Percentiles rank a stretch among this genome's conserved stretches.
Evolutionary conservation across 53 echinoderm and acorn worm species (phyloP).

Genomic region (Antedon mediterranea): DNA sequence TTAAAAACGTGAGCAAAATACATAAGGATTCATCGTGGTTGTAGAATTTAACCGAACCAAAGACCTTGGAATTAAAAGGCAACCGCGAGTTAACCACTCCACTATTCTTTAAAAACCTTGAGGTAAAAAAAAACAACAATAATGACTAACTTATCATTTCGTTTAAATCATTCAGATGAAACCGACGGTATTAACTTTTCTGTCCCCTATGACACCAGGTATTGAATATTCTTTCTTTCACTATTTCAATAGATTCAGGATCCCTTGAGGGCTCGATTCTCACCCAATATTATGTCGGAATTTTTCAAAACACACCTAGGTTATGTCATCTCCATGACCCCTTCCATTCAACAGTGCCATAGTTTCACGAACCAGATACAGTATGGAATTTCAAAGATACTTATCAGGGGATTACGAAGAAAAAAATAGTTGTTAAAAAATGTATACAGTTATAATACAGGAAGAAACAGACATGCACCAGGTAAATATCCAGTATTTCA

Average conservation of each 20-base stretch:
- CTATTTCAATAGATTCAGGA: background rate
- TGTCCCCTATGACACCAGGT: background rate
- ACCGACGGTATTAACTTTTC: background rate
- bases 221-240: background rate
- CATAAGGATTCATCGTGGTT: too few species aligned
- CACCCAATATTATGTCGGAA: background rate
- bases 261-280: background rate
- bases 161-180: background rate
- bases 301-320: background rate
- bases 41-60: too few species aligned
- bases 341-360: background rate
- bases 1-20: too few species aligned
- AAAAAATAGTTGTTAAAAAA: too few species aligned
- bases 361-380: background rate
- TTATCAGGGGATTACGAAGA: background rate
- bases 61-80: too few species aligned
- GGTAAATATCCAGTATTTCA: background rate
- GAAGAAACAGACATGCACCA: background rate
- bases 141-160: background rate
- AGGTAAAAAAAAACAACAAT: too few species aligned
- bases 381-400: background rate
- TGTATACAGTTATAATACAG: too few species aligned
- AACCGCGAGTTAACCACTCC: too few species aligned
- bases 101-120: background rate
- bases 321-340: background rate